phyloP scores from a whole-genome alignment of 2,113 vertebrate genomes.

The Prinia subflava region DNA sequence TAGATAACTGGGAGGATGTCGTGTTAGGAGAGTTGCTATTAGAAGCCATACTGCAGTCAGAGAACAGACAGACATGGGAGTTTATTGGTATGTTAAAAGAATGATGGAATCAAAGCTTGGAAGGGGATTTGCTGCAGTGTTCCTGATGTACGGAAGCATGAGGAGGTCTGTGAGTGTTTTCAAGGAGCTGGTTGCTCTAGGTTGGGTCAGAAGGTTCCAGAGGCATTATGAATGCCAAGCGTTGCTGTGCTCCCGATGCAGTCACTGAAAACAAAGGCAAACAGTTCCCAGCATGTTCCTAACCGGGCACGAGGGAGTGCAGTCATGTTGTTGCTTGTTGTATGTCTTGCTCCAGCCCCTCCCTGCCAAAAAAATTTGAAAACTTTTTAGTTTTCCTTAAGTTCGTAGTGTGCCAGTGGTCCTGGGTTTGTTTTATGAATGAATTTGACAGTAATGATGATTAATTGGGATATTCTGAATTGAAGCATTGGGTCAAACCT shows the following conservation, averaged over 20 bases:
- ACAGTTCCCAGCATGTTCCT: background rate
- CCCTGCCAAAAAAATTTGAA: background rate
- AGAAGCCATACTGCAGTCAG: background rate
- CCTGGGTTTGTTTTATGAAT: background rate
- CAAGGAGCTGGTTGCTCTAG: background rate
- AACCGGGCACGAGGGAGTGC: accelerated
- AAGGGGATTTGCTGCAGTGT: background rate
- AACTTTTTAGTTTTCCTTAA: background rate
- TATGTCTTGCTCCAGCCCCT: background rate
- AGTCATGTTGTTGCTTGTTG: background rate
- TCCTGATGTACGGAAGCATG: background rate
- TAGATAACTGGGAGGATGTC: background rate
- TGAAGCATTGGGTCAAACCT: background rate
- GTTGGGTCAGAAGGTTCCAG: background rate
- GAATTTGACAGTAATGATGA: background rate
- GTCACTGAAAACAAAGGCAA: background rate
- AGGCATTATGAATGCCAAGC: background rate
- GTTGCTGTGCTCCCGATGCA: background rate
- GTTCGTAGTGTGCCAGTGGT: background rate
- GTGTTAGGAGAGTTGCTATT: background rate
- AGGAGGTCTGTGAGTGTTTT: background rate
- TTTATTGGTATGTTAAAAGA: background rate
- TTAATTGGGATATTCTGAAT: background rate
- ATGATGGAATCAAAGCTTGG: background rate
- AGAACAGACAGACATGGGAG: background rate